Evolutionary conservation across 1,140 invertebrate species (phyloP), one percentile per base, ranked within the genome.

Genomic region (Drosophila funebris): DNA sequence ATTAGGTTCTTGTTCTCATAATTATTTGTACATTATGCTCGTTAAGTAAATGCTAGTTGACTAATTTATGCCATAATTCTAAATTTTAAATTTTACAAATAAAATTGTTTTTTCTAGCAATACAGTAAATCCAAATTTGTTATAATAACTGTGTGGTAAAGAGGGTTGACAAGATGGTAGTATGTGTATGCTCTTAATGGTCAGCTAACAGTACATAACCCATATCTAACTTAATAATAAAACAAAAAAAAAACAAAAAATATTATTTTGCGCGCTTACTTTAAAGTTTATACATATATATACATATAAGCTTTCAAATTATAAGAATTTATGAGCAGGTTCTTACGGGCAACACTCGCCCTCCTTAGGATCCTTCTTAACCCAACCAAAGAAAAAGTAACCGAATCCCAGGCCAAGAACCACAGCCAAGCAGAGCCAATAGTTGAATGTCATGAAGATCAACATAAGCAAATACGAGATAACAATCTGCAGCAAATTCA

Each of bases 391-490:
- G 56, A 97, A 93, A 91, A 99, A 98, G 92, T 98, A 99, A 0
- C 98, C 98, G 2, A 96, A 92, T 0, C 95, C 96, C 13, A 97
- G 95, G 0, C 98, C 98, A 5, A 98, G 82, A 0, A 98, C 94
- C 14, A 99, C 95, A 0, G 96, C 96, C 27, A 97, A 73, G 87
- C 97, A 98, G 4, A 99, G 93, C 96, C 97, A 99, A 46, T 97
- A 95, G 92, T 99, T 99, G 93, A 97, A 99, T 0, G 97, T 99
- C 98, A 99, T 99, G 92, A 99, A 98, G 63, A 99, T 96, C 92
- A 99, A 92, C 98, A 99, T 99, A 11, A 99, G 94, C 78, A 98
- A 94, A 92, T 99, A 99, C 14, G 97, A 97, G 16, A 98, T 92
- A 0, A 96, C 94, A 29, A 99, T 95, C 92, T 99, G 98, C 1